Evolutionary conservation across 2,888 invertebrate genomes (phyloP), one percentile per base, ranked within the genome.

Genomic region (Diogma glabrata): DNA sequence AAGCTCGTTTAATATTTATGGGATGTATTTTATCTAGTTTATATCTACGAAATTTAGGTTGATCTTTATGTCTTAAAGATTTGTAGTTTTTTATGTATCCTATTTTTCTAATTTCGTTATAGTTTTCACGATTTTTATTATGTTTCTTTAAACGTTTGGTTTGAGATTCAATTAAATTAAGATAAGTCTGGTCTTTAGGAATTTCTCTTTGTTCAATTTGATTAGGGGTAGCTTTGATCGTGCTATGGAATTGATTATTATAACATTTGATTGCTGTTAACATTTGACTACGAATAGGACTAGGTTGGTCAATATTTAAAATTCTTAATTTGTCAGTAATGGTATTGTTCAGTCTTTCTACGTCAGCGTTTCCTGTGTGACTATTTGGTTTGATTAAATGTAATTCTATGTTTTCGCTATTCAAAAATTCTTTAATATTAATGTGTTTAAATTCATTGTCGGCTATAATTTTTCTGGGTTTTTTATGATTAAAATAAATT

Each of bases 271-370:
- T n/a, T n/a, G n/a, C n/a, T n/a, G n/a, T n/a, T n/a, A n/a, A n/a
- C n/a, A n/a, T n/a, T 3, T 28, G 28, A 28, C 9, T 28, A 12
- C 28, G 9, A 3, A 28, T 28, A 12, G 28, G 28, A n/a, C n/a
- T 28, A 12, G n/a, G n/a, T 3, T 28, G 28, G 7, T 20, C 22
- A 7, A 20, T 12, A n/a, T 7, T 14, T 36, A 49, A 20, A 9
- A 38, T 20, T 49, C 49, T 33, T 14, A 49, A 22, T 22, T 49
- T 49, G 17, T 49, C 49, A 6, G 20, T 33, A 8, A 49, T 3
- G 28, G 49, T 49, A n/a, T 49, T 28, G n/a, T n/a, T n/a, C n/a
- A n/a, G n/a, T n/a, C n/a, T n/a, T 12, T 28, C 38, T 38, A 38
- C 19, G 12, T 38, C 6, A 12, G 40, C 40, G 12, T 40, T 40